Percentiles rank a stretch among this genome's conserved stretches.
Conservation (phyloP, 2,888 invertebrate species). For the Heliconius aoede region DNA sequence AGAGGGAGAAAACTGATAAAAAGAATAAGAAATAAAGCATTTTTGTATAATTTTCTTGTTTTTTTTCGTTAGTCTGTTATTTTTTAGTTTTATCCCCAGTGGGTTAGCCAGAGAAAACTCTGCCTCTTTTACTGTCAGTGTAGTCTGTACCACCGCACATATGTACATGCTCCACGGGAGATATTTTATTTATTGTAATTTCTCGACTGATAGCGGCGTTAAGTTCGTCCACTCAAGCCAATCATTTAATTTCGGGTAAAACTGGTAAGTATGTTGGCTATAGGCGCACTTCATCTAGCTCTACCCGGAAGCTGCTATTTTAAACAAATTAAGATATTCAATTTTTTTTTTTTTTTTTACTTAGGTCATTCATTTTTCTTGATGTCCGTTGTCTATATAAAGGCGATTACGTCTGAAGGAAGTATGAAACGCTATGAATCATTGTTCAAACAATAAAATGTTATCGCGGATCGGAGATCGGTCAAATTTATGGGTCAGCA, state of each 20-base stretch:
- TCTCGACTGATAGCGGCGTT: too few relatives aligned
- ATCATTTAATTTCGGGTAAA: background rate
- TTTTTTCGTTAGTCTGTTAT: background rate
- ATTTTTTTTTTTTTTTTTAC: background rate
- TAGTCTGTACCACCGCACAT: too few relatives aligned
- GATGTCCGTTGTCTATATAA: background rate
- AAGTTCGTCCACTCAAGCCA: background rate
- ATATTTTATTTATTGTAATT: too few relatives aligned
- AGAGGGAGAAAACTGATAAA: conserved; percentile 85
- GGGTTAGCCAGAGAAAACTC: too few relatives aligned
- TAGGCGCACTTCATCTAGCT: background rate
- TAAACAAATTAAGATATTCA: background rate
- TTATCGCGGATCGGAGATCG: conserved; percentile 49
- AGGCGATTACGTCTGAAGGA: background rate
- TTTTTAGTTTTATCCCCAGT: too few relatives aligned
- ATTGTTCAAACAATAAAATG: conserved; percentile 45
- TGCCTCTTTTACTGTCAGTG: too few relatives aligned
- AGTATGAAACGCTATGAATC: conserved; percentile 29
- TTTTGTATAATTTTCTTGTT: conserved; percentile 13
- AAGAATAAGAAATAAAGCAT: conserved; percentile 63
- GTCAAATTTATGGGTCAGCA: conserved; percentile 60
- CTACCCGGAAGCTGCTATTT: too few relatives aligned
- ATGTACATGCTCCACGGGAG: too few relatives aligned
- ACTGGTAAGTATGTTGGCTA: background rate
- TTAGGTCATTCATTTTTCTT: background rate